Base-by-base conservation (phyloP, 2,113 vertebrate genomes). In the Pelobates fuscus region DNA sequence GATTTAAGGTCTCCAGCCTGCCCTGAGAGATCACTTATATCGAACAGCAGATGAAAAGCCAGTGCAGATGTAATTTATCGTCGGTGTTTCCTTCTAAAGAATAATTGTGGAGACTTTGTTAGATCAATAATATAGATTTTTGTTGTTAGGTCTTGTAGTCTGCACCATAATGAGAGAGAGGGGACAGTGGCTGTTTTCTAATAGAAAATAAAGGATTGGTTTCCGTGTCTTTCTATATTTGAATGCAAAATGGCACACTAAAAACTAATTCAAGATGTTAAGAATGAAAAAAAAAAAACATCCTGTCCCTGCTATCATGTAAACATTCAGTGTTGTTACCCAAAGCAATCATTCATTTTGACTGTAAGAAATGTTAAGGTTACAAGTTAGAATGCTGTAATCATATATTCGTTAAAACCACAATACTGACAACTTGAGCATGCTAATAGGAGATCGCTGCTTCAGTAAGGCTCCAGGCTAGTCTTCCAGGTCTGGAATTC, bases 111-210 rank as follows among this genome's bases (percentile, higher is more conserved):
- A 93, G 94, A 95, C 93, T 92, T 91, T 91, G 88, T 86, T 90
- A 91, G 93, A 96, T 98, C 96, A 94, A 97, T 98, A 95, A 85
- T 95, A 97, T 98, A 88, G 95, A 97, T 94, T 97, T 96, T 93
- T 95, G 94, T 91, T 95, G 95, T 95, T 95, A 93, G 94, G 94
- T 94, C 94, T 95, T 95, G 95, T 95, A 96, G 93, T 91, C 88
- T 93, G 89, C 91, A 93, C 90, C 87, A 91, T 97, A 96, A 97
- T 95, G 94, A 95, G 93, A 95, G 95, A 94, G 89, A 93, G 94
- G 89, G 91, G 91, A 93, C 89, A 89, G 87, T 92, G 88, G 85
- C 89, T 92, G 92, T 92, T 93, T 91, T 90, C 91, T 93, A 92
- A 93, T 93, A 92, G 92, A 92, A 93, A 93, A 92, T 91, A 93